Evolutionary conservation across 2,113 vertebrate genomes (phyloP).

Genomic region (Raphicerus campestris): DNA sequence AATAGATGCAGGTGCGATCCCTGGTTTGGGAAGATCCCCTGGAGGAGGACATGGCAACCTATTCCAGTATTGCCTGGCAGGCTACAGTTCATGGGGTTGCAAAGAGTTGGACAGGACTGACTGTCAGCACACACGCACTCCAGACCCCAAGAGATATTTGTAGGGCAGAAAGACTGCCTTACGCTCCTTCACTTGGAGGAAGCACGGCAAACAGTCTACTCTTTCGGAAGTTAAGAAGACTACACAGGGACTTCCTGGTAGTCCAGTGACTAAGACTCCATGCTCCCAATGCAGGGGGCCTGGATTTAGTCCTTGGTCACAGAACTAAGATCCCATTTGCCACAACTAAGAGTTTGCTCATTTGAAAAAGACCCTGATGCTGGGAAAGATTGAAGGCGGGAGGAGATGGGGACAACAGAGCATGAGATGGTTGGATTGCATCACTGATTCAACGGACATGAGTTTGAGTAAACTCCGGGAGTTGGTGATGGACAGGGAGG

Average conservation of each 20-base stretch:
- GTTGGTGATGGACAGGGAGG: not conserved
- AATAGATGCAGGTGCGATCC: not conserved
- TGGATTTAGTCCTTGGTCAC: not conserved
- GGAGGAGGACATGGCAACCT: not conserved
- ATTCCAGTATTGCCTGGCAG: not conserved
- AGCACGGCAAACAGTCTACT: not conserved
- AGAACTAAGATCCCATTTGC: not conserved
- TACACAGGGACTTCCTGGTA: not conserved
- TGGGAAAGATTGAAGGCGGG: not conserved
- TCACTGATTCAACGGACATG: not conserved
- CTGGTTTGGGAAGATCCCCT: not conserved
- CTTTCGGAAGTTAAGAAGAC: not conserved
- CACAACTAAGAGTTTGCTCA: not conserved
- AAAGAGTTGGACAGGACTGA: not conserved
- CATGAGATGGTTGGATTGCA: not conserved
- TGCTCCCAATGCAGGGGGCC: not conserved
- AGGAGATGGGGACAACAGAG: not conserved
- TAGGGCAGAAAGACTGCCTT: not conserved
- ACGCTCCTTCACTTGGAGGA: not conserved
- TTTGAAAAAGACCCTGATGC: not conserved
- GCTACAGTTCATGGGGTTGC: not conserved
- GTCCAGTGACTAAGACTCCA: not conserved
- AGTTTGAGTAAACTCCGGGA: not conserved
- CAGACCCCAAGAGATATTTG: not conserved
- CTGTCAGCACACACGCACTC: not conserved